Conservation (phyloP, 2,888 invertebrate genomes). For the Tenthredo livida region DNA sequence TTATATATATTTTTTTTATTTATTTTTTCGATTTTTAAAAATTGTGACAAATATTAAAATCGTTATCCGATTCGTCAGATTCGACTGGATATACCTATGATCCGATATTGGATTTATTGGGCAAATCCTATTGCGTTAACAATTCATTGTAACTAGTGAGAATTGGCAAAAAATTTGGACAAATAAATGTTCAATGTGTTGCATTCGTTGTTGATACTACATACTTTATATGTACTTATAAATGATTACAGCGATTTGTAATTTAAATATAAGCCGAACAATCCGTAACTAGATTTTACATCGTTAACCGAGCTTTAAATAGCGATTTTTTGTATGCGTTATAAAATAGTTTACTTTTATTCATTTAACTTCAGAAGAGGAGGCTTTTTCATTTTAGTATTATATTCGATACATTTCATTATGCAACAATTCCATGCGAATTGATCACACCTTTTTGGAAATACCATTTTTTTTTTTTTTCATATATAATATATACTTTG, state of each 20-base stretch:
- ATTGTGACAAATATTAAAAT: not conserved
- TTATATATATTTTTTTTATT: no score
- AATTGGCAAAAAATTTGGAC: not conserved
- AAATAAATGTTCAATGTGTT: not conserved
- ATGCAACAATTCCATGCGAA: not conserved
- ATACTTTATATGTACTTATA: not conserved
- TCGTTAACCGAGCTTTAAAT: not conserved
- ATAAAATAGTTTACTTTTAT: slow-evolving; percentile 9
- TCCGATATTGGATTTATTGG: not conserved
- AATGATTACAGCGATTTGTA: not conserved
- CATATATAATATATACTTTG: not conserved
- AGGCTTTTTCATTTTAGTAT: slow-evolving; percentile 8
- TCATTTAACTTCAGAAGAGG: not conserved
- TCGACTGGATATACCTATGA: not conserved
- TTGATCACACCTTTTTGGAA: not conserved
- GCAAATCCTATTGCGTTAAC: not conserved
- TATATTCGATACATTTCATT: not conserved
- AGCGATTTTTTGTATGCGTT: not conserved
- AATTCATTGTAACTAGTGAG: not conserved
- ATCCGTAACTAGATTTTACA: not conserved
- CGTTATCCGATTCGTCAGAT: not conserved
- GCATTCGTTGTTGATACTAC: not conserved
- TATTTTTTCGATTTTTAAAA: not conserved
- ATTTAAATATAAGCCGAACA: slow-evolving; percentile 13
- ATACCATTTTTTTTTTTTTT: not conserved